Evolutionary conservation across 2,888 invertebrate species (phyloP).

Genomic region (Phorcus lineatus): DNA sequence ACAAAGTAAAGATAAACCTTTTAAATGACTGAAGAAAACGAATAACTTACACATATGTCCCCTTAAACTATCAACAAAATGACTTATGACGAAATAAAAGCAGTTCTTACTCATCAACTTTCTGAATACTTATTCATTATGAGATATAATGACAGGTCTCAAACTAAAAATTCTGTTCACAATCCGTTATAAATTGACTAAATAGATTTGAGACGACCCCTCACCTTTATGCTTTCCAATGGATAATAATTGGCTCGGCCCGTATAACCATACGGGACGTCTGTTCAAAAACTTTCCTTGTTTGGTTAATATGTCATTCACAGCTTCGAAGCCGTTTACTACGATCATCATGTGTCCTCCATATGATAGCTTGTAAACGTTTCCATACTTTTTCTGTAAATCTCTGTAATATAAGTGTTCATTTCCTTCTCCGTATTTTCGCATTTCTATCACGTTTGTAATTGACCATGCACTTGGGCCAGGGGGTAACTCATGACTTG

Average conservation of each 20-base stretch:
- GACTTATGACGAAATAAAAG: too few relatives aligned
- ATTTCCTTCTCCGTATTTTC: background rate
- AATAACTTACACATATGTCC: too few relatives aligned
- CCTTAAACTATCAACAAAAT: too few relatives aligned
- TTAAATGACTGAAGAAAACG: too few relatives aligned
- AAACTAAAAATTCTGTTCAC: too few relatives aligned
- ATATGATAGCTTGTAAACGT: slow-evolving; percentile 44
- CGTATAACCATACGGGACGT: slow-evolving; percentile 41
- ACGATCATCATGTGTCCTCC: slow-evolving; percentile 43
- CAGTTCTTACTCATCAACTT: too few relatives aligned
- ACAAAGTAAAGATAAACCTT: too few relatives aligned
- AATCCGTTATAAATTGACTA: too few relatives aligned
- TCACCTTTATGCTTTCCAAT: too few relatives aligned
- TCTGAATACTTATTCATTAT: too few relatives aligned
- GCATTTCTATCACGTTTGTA: background rate
- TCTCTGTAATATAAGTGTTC: slow-evolving; percentile 43
- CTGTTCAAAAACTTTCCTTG: slow-evolving; percentile 44
- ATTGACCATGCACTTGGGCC: background rate
- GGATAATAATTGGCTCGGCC: background rate
- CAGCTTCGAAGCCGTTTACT: slow-evolving; percentile 39
- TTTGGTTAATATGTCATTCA: slow-evolving; percentile 42
- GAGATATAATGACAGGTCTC: too few relatives aligned
- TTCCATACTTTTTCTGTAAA: slow-evolving; percentile 43
- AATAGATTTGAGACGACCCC: too few relatives aligned
- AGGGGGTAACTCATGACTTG: slow-evolving; percentile 1